Evolutionary conservation across 2,113 vertebrate genomes (phyloP), one percentile per base, ranked within the genome.

Genomic region (Tiliqua scincoides): DNA sequence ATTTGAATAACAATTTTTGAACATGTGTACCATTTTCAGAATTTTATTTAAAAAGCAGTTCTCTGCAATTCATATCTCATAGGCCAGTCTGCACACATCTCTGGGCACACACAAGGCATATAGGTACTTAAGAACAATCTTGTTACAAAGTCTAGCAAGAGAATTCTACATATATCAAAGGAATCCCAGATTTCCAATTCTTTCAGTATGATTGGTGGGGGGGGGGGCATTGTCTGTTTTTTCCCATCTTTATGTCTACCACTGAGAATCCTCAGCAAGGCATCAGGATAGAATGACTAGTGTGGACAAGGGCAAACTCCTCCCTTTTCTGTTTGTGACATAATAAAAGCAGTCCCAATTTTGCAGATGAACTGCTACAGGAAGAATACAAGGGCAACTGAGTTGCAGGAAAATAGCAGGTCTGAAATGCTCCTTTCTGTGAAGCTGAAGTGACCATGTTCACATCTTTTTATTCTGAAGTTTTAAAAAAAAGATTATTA

Each of bases 401-500:
- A 92, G 68, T 61, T 88, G 84, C 54, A 85, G 91, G 92, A 92
- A 96, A 94, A 94, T 48, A 67, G 8, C 52, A 88, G 68, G 75
- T 93, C 84, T 92, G 92, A 95, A 94, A 85, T 2, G 1, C 85
- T 91, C 89, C 92, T 94, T 93, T 96, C 90, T 81, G 82, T 81
- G 52, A 85, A 92, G 95, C 89, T 94, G 87, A 93, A 95, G 94
- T 94, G 95, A 95, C 92, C 87, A 86, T 93, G 95, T 93, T 95
- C 93, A 94, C 85, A 94, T 89, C 92, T 91, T 97, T 96, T 96
- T 95, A 96, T 94, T 95, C 91, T 90, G 82, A 88, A 91, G 93
- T 96, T 72, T 9, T 2, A 78, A 78, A 37, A 52, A 97, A 71
- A 96, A 96, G 96, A 97, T 95, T 94, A 95, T 97, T 97, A 97